These are phyloP conservation scores for Blastomussa wellsi DNA, from an alignment of 92 coral and sea anemone genomes.

Conservation along the genomic window DNA sequence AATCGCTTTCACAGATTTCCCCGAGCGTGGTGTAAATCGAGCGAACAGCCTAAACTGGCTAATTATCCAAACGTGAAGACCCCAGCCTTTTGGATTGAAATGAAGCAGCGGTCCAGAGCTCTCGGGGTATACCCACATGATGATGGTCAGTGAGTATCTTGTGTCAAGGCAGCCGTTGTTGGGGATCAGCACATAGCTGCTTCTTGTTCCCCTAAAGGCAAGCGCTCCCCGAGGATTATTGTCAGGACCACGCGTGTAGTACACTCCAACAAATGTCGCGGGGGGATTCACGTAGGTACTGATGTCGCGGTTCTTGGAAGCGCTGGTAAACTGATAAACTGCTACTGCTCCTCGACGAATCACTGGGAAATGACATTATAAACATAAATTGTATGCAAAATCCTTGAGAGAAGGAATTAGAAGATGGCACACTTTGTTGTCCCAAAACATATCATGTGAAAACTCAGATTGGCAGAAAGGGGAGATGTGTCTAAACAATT, in stretches of 20 bases:
- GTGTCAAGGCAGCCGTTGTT: conserved; percentile 68
- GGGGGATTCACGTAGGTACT: conserved; percentile 53
- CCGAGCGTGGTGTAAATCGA: conserved; percentile 54
- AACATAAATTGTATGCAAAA: too few relatives aligned
- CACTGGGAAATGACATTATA: conserved; percentile 28
- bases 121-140: conserved; percentile 63
- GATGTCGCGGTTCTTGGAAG: conserved; percentile 53
- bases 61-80: conserved; percentile 52
- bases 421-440: too few relatives aligned
- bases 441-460: too few relatives aligned
- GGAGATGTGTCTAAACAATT: too few relatives aligned
- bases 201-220: conserved; percentile 54
- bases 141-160: conserved; percentile 55
- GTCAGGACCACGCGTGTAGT: conserved; percentile 55
- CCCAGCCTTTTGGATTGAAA: conserved; percentile 57
- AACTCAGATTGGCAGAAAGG: too few relatives aligned
- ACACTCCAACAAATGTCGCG: conserved; percentile 51
- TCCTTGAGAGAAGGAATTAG: too few relatives aligned
- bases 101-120: conserved; percentile 69
- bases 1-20: conserved; percentile 42
- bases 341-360: conserved; percentile 55
- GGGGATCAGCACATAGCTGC: conserved; percentile 68
- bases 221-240: conserved; percentile 57
- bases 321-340: conserved; percentile 46
- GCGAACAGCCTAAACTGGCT: conserved; percentile 16